phyloP scores from a whole-genome alignment of 2,113 vertebrate species.

The Apodemus sylvaticus region DNA sequence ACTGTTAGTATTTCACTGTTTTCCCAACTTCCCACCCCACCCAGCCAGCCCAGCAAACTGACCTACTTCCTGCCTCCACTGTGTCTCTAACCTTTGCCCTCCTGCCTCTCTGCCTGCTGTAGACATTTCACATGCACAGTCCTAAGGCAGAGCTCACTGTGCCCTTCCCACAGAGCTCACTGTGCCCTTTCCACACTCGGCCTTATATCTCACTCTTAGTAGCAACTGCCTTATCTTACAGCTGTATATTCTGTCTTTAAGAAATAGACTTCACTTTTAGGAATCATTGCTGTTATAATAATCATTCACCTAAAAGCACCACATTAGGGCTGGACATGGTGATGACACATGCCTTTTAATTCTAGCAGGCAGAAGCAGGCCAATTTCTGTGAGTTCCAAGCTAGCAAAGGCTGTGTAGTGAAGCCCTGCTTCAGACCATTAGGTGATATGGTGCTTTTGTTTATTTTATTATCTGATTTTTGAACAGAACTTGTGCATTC shows the following conservation, averaged over 20 bases:
- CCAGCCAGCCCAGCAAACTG: background rate
- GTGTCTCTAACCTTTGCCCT: background rate
- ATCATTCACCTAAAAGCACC: background rate
- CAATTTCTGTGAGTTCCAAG: background rate
- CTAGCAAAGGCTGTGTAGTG: background rate
- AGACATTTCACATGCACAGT: background rate
- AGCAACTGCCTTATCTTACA: background rate
- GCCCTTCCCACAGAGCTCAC: background rate
- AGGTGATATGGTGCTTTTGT: background rate
- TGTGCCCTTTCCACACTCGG: background rate
- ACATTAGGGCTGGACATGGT: background rate
- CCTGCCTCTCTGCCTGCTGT: background rate
- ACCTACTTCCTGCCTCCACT: background rate
- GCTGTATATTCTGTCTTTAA: background rate
- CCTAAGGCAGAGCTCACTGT: background rate
- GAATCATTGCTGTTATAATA: background rate
- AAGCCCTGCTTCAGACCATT: background rate
- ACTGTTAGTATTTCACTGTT: background rate
- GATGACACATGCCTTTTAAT: background rate
- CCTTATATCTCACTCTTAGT: background rate
- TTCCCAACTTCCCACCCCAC: background rate
- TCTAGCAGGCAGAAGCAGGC: background rate
- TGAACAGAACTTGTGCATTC: background rate
- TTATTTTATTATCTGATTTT: background rate
- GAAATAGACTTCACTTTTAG: conserved; percentile 12